Evolutionary conservation across 2,113 vertebrate genomes (phyloP), one percentile per base, ranked within the genome.

Genomic region (Heterochromis multidens): DNA sequence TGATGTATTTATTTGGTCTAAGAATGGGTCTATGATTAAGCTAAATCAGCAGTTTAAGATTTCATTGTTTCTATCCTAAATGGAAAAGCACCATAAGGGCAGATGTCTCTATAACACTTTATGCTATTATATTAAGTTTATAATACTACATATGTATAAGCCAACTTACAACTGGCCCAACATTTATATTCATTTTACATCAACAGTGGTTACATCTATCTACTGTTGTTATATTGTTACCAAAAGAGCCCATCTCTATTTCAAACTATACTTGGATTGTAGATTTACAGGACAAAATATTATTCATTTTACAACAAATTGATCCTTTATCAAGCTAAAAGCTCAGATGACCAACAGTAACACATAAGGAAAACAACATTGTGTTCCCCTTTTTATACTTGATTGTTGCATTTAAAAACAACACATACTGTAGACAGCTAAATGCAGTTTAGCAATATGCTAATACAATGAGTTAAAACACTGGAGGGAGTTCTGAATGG

Each of bases 401-500:
- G 40, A 67, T 77, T 86, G 29, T 76, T 79, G 37, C 63, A 59
- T 63, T 85, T 59, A 56, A 31, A 84, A 79, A 83, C 5, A 77
- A 62, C 17, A 63, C 81, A 72, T 54, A 79, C 40, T 82, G 58
- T 56, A 78, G 56, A 87, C 43, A 77, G 56, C 9, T 63, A 49
- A 49, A 89, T 80, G 27, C 25, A 87, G 65, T 83, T 84, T 37
- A 62, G 88, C 84, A 89, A 88, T 89, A 89, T 46, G 62, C 52
- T 84, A 57, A 84, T 56, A 81, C 1, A n/a, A 58, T 13, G 25
- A 81, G 56, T 79, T 35, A 49, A 86, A 8, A 82, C 33, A 89
- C 63, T 82, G 25, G 58, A 80, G 46, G 43, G 65, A 79, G 16
- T 60, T 80, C 81, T 62, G 52, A 83, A 67, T 57, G 19, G 72